Evolutionary conservation across 1,140 invertebrate genomes (phyloP), one percentile per base, ranked within the genome.

Genomic region (Drosophila ironensis): DNA sequence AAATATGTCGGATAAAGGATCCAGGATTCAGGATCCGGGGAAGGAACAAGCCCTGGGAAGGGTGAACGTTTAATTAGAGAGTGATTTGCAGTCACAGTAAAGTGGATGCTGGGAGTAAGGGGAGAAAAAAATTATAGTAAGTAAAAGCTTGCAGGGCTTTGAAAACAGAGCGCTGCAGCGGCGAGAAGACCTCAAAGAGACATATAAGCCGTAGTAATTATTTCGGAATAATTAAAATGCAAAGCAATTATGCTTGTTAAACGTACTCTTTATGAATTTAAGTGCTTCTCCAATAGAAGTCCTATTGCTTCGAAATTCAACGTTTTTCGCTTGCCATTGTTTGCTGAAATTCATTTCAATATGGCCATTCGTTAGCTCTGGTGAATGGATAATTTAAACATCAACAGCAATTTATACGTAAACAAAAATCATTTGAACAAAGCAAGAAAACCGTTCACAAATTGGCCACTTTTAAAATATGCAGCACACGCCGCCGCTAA

Each of bases 391-490:
- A 33, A 33, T 33, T 33, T n/a, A 9, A 2, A 27, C 25, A 27
- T 27, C 25, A 27, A 27, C n/a, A n/a, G 2, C 25, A 27, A 27
- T 5, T 27, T 9, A 63, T 1, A 27, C n/a, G 11, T 4, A 17
- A 16, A 16, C 9, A 8, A 17, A 68, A 38, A 24, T 19, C 5
- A 38, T 35, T 44, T 4, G n/a, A 63, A 42, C 41, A n/a, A 20
- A 25, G 24, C 4, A 50, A 42, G n/a, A 27, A 27, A 40, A 68
- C 2, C 28, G 12, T 33, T 16, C 8, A 54, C 51, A 22, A 82
- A 77, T 84, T 82, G 69, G 63, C 63, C 78, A 28, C 42, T 22
- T 28, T 37, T 48, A 80, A 80, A 59, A 57, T 76, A 54, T 82
- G 69, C 68, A 57, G 33, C 37, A 46, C 64, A 64, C 47, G 73